Conservation (phyloP, 2,888 invertebrate genomes). For the Ariolimax columbianus region DNA sequence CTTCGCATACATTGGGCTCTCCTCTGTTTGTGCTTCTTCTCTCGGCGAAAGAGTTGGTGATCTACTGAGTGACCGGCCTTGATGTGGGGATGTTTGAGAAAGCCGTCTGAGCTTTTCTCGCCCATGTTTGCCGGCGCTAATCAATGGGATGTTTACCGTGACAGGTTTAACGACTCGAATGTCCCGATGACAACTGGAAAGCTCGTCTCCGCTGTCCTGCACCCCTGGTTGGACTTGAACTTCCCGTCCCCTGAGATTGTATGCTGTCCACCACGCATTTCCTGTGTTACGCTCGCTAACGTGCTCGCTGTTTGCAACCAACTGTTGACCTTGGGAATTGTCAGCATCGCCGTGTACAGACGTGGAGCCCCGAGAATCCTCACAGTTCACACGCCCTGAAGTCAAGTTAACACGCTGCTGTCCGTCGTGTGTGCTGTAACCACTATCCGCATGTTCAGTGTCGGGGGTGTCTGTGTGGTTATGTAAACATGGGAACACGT, state of each 20-base stretch:
- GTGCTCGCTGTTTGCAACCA: not conserved
- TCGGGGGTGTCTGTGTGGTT: not conserved
- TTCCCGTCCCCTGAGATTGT: conserved; percentile 8
- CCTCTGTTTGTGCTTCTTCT: not conserved
- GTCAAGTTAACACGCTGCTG: not conserved
- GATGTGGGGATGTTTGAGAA: conserved; percentile 35
- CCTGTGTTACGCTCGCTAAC: not conserved
- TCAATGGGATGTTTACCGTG: conserved; percentile 39
- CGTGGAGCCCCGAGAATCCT: not conserved
- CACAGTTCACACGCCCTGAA: not conserved
- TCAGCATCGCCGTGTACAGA: not conserved
- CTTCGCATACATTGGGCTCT: not conserved
- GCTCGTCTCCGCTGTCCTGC: not conserved
- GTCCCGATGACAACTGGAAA: not conserved
- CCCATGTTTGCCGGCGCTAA: conserved; percentile 45
- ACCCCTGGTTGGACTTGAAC: not conserved
- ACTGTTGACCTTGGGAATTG: not conserved
- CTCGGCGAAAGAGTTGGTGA: conserved; percentile 1
- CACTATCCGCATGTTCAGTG: not conserved
- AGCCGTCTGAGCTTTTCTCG: conserved; percentile 39
- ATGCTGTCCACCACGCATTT: conserved; percentile 35
- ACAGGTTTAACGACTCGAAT: not conserved
- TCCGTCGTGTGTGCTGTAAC: not conserved
- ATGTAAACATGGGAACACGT: not conserved
- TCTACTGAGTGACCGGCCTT: not conserved